Evolutionary conservation across 2,888 invertebrate species (phyloP), one percentile per base, ranked within the genome.

Genomic region (Anticlea derivata): DNA sequence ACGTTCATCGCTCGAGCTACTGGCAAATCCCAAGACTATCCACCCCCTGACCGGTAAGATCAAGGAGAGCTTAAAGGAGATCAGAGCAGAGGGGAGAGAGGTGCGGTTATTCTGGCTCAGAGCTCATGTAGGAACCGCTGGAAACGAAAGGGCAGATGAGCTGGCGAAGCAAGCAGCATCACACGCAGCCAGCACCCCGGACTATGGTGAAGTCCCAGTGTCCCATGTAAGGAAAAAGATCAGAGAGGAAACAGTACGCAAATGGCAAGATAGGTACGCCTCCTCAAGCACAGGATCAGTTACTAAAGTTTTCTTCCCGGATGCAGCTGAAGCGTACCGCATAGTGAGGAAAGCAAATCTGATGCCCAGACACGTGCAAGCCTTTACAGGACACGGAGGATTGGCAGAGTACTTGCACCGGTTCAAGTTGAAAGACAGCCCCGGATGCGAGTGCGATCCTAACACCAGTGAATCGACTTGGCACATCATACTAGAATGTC

Each of bases 381-480:
- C 33, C 7, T 7, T 31, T 7, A 41, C 41, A 12, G 41, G 41
- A 10, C 41, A 41, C 10, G 30, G 41, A 7, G 41, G 41, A 0
- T 24, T 33, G 5, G 22, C 41, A 7, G 41, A 31, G 7, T 41
- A 41, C 5, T 5, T 41, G 0, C 24, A 41, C 29, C 1, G 41
- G 13, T 41, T 41, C 6, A 33, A 26, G 11, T 7, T 41, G 2
- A 31, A 11, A 24, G 41, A 41, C 31, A 31, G 31, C 13, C 31
- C 41, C 4, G 24, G 26, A 5, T 34, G 43, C n/a, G 26, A 26
- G 8, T 43, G 33, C 17, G 43, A 34, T 7, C 24, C 24, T 1
- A 8, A 33, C 7, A 6, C 17, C 13, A 7, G 10, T 2, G 43
- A 43, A 24, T 7, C 43, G 3, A 8, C 26, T 1, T 43, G 33